Conservation (phyloP, 2,888 invertebrate species). For the Mythimna ferrago region DNA sequence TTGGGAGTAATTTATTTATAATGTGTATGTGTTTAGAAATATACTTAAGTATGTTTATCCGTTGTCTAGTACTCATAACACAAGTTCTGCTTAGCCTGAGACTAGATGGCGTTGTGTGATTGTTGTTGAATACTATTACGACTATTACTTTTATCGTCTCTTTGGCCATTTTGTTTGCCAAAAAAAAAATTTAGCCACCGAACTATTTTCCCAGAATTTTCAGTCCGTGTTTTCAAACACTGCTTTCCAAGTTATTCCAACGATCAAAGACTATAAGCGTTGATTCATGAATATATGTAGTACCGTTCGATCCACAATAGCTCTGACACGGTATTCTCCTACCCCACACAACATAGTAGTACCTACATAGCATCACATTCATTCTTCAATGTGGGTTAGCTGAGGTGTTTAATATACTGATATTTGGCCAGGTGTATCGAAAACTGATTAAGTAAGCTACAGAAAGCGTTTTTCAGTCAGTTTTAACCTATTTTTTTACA, state of each 20-base stretch:
- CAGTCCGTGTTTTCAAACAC: conserved; percentile 13
- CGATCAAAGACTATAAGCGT: conserved; percentile 46
- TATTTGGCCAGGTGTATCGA: not conserved
- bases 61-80: too few relatives aligned
- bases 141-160: too few relatives aligned
- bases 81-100: too few relatives aligned
- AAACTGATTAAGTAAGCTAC: not conserved
- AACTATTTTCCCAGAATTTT: not conserved
- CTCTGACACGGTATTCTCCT: conserved; percentile 20
- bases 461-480: not conserved
- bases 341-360: not conserved
- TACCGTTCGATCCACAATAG: conserved; percentile 16
- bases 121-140: too few relatives aligned
- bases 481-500: too few relatives aligned
- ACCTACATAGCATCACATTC: not conserved
- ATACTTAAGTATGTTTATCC: too few relatives aligned
- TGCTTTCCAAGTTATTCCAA: conserved; percentile 24
- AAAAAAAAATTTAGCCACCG: not conserved
- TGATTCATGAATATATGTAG: conserved; percentile 50
- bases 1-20: too few relatives aligned
- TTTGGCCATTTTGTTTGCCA: not conserved
- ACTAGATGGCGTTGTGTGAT: too few relatives aligned
- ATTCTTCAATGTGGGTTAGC: not conserved
- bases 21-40: too few relatives aligned
- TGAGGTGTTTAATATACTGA: not conserved